phyloP scores from a whole-genome alignment of 2,113 vertebrate genomes.

The Vidua chalybeata region DNA sequence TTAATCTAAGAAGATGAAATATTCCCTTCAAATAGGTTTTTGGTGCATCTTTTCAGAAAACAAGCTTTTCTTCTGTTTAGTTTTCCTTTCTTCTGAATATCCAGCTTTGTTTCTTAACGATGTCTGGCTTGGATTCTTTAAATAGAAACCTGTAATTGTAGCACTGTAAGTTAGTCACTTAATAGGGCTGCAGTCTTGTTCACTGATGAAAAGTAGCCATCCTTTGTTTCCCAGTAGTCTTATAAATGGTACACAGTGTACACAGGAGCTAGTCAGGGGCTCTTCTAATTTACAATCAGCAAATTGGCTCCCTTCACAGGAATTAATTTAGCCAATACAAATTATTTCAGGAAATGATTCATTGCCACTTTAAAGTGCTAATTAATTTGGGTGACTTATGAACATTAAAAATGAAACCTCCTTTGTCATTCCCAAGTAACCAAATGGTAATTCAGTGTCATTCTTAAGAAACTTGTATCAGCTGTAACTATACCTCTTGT shows the following conservation, averaged over 20 bases:
- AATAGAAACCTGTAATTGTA: constrained; percentile 12
- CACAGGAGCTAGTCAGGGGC: constrained; percentile 13
- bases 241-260: neutral
- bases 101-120: neutral
- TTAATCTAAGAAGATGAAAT: neutral
- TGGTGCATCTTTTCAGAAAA: neutral
- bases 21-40: neutral
- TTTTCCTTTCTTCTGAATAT: neutral
- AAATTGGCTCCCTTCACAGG: constrained; percentile 55
- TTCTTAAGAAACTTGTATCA: constrained; percentile 6
- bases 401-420: constrained; percentile 48
- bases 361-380: constrained; percentile 35
- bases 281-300: constrained; percentile 38
- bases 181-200: constrained; percentile 14
- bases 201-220: constrained; percentile 42
- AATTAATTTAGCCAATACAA: constrained; percentile 59
- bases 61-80: neutral
- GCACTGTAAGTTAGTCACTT: neutral
- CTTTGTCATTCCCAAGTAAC: constrained; percentile 56
- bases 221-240: constrained; percentile 44
- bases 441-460: constrained; percentile 3
- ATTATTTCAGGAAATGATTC: constrained; percentile 64
- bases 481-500: neutral
- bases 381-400: constrained; percentile 59
- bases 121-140: constrained; percentile 19